Percentiles rank a stretch among this genome's conserved stretches.
Conservation (phyloP, 2,888 invertebrate species). For the Polyommatus iphigenia region DNA sequence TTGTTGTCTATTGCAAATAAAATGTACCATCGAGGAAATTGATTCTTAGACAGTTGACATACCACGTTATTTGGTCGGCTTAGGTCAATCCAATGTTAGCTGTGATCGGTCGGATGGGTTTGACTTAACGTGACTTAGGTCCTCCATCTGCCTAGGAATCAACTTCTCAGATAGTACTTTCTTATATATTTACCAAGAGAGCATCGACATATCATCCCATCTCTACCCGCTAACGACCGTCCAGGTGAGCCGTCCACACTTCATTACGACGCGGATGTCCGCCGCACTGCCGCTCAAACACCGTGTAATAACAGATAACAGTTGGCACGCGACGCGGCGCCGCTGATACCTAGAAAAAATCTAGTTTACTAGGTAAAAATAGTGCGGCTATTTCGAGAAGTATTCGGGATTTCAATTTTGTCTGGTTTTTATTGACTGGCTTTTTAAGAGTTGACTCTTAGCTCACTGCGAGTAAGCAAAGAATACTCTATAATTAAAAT, state of each 20-base stretch:
- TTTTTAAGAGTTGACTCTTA: background rate
- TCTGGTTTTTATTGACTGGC: background rate
- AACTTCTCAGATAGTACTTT: too few species aligned
- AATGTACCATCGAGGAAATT: too few species aligned
- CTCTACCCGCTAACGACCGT: slow-evolving; percentile 60
- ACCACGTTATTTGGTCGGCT: too few species aligned
- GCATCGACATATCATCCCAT: slow-evolving; percentile 40
- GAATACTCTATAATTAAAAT: too few species aligned
- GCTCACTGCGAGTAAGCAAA: too few species aligned
- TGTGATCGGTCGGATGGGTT: too few species aligned
- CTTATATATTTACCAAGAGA: too few species aligned
- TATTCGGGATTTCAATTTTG: background rate
- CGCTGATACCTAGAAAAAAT: slow-evolving; percentile 20
- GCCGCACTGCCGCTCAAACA: slow-evolving; percentile 57
- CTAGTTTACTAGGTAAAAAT: background rate
- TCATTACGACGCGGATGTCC: slow-evolving; percentile 75
- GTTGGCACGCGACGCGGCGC: slow-evolving; percentile 34
- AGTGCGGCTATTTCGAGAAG: background rate
- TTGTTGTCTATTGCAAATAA: too few species aligned
- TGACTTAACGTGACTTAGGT: too few species aligned
- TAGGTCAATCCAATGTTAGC: too few species aligned
- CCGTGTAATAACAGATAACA: slow-evolving; percentile 62
- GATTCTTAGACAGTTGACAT: too few species aligned
- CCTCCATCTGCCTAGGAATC: too few species aligned
- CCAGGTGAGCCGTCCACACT: slow-evolving; percentile 75